Base-by-base conservation (phyloP, 2,888 invertebrate genomes). In the Empis stercorea region DNA sequence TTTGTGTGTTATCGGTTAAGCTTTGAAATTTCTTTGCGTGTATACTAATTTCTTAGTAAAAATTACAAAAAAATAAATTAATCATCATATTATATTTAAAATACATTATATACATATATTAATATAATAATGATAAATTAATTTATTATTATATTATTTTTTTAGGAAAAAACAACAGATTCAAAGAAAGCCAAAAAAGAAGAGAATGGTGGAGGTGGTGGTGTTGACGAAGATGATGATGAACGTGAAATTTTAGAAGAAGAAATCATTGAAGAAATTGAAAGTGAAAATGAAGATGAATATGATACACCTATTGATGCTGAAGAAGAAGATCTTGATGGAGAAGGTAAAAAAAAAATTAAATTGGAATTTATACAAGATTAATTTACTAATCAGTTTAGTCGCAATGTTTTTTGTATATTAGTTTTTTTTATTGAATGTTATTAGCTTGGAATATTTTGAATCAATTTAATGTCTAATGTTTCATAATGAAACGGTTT, bases 151-250 rank as follows among this genome's bases (percentile, higher is more conserved):
- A 16, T 45, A 34, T 34, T 30, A 44, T 45, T 41, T 45, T 59
- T 58, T 9, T 50, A 68, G 68, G 61, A 61, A 48, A 69, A 69
- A 64, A 59, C 61, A 54, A 58, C 64, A 57, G 67, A 68, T 57
- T 57, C 64, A 61, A 69, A 69, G 60, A 69, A 69, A 60, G 61
- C 65, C 51, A 69, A 68, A 60, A 69, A 68, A 59, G 66, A 58
- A 47, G 57, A 52, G 51, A 55, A 58, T 46, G 57, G 57, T 41
- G 56, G 54, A 30, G 56, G 59, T 49, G 61, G 60, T 52, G 56
- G 60, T 30, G 62, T 57, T 45, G 65, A 63, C 48, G 62, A 56
- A 34, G 65, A 62, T 45, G 62, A 61, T 37, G 63, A 63, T 53
- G 66, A 65, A 27, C 67, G 66, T 42, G 65, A 66, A 49, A 59